Evolutionary conservation across 2,888 invertebrate species (phyloP).

Genomic region (Athripsodes cinereus): DNA sequence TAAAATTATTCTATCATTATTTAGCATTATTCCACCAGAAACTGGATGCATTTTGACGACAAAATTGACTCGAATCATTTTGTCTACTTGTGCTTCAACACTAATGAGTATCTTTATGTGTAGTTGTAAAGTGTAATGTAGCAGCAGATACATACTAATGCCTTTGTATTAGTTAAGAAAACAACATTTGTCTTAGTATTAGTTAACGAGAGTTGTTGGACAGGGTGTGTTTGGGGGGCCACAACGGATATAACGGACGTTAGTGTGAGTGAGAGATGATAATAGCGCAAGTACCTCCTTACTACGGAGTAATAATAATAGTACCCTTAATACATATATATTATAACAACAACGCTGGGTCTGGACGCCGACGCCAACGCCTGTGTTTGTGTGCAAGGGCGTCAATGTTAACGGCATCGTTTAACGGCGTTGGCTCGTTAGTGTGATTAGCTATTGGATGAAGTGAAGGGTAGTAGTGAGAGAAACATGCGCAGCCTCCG

Average conservation of each 20-base stretch:
- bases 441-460: constrained; percentile 22
- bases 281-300: no score
- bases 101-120: not conserved
- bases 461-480: constrained; percentile 11
- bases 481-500: constrained; percentile 26
- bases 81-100: not conserved
- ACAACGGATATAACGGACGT: not conserved
- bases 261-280: not conserved
- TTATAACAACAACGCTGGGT: not conserved
- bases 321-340: no score
- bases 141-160: no score
- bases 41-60: no score
- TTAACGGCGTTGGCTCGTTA: constrained; percentile 27
- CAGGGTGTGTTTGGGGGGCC: not conserved
- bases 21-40: no score
- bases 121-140: not conserved
- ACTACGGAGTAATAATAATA: no score
- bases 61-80: no score
- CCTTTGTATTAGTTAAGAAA: no score
- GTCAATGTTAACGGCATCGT: constrained; percentile 24
- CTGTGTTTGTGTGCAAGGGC: constrained; percentile 10
- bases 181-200: not conserved
- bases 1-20: no score
- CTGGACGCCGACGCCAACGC: constrained; percentile 8
- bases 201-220: constrained; percentile 1